phyloP scores from a whole-genome alignment of 2,113 vertebrate genomes.

The Pleuronectes platessa region DNA sequence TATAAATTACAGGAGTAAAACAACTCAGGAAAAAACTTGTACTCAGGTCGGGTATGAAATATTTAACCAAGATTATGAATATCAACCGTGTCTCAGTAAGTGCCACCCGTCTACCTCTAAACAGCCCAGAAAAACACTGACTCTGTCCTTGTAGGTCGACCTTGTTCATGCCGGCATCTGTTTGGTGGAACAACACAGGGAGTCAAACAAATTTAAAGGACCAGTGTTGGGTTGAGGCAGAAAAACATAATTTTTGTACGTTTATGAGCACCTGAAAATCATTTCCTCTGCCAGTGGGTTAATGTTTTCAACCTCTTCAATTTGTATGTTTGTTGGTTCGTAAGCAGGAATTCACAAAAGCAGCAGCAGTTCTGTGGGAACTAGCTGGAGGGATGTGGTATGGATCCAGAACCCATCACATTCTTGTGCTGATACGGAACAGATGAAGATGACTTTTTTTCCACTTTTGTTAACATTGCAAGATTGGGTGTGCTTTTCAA shows the following conservation, averaged over 20 bases:
- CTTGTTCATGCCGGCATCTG: neutral
- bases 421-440: no score
- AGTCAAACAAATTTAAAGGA: neutral
- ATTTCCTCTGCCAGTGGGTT: no score
- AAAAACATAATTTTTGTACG: neutral
- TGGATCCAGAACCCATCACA: no score
- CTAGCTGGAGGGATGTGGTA: no score
- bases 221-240: neutral
- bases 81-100: conserved; percentile 18
- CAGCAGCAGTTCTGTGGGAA: no score
- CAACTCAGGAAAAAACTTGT: neutral
- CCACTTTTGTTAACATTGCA: no score
- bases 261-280: no score
- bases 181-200: conserved; percentile 9
- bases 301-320: no score
- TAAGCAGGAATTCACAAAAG: no score
- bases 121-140: neutral
- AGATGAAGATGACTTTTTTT: no score
- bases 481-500: no score
- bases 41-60: neutral
- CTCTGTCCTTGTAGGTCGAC: neutral
- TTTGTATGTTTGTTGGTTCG: no score
- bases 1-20: conserved; percentile 15
- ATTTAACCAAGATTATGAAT: conserved; percentile 26
- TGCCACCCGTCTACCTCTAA: neutral